Conservation (phyloP, 2,113 vertebrate genomes). For the Aplodontia rufa region DNA sequence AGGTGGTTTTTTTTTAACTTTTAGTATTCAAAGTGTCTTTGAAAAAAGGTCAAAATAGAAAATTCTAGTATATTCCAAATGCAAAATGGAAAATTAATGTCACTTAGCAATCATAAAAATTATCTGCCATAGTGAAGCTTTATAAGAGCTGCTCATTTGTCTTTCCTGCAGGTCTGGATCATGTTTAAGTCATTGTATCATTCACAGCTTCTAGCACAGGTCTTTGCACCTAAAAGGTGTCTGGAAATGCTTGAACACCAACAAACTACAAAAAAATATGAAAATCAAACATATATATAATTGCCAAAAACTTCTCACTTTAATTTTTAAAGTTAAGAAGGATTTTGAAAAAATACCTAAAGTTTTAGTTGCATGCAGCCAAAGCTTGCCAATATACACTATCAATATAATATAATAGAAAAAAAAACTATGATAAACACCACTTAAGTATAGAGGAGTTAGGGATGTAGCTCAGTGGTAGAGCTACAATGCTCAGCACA, state of each 20-base stretch:
- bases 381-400: background rate
- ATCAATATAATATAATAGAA: background rate
- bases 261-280: background rate
- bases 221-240: background rate
- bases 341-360: slow-evolving; percentile 29
- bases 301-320: background rate
- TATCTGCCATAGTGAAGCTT: background rate
- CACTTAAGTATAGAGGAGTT: background rate
- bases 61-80: slow-evolving; percentile 50
- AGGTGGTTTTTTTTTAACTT: background rate
- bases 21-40: slow-evolving; percentile 46
- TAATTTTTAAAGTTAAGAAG: background rate
- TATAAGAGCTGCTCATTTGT: background rate
- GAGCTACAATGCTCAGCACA: background rate
- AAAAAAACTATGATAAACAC: background rate
- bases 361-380: background rate
- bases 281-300: background rate
- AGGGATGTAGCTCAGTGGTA: background rate
- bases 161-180: background rate
- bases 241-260: background rate
- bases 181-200: background rate
- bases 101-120: slow-evolving; percentile 45
- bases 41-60: slow-evolving; percentile 66
- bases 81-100: slow-evolving; percentile 63
- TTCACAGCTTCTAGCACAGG: background rate